These are phyloP conservation scores for Lichenostomus cassidix DNA, from an alignment of 2,113 vertebrate genomes.

Conservation along the genomic window DNA sequence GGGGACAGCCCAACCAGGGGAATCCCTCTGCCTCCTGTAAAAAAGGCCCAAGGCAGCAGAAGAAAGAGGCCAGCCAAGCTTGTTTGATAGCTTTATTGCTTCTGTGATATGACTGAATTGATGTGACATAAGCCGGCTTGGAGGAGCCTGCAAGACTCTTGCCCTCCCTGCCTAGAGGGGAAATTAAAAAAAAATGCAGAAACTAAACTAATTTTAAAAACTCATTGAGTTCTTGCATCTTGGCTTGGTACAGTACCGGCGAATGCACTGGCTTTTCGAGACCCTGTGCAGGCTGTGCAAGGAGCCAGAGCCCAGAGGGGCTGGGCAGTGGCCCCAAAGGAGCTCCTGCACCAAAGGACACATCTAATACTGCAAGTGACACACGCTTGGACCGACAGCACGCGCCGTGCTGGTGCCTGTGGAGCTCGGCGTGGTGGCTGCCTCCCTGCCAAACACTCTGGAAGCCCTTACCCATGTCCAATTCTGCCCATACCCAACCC, in stretches of 20 bases:
- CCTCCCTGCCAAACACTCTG: neutral
- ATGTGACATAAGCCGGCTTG: slow-evolving; percentile 53
- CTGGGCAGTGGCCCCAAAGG: neutral
- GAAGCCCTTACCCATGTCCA: neutral
- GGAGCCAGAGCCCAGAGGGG: neutral
- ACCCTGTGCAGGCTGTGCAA: neutral
- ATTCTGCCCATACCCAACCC: neutral
- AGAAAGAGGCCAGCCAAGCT: slow-evolving; percentile 42
- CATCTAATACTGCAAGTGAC: accelerated
- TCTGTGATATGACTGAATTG: slow-evolving; percentile 69
- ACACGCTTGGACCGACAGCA: accelerated
- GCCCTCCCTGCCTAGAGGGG: slow-evolving; percentile 52
- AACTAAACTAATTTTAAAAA: slow-evolving; percentile 44
- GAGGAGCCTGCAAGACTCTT: slow-evolving; percentile 38
- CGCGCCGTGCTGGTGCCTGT: accelerated
- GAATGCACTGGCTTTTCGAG: neutral
- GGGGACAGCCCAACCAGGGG: neutral
- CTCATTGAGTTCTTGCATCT: slow-evolving; percentile 39
- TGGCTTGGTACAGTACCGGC: neutral
- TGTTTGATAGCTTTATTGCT: slow-evolving; percentile 72
- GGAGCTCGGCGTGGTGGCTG: accelerated
- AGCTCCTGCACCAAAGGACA: neutral
- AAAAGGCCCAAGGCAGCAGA: neutral
- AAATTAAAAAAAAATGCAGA: slow-evolving; percentile 35
- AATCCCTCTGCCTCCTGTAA: neutral